These are phyloP conservation scores for Caenorhabditis tropicalis DNA, from an alignment of 1,140 invertebrate species.

Conservation along the genomic window DNA sequence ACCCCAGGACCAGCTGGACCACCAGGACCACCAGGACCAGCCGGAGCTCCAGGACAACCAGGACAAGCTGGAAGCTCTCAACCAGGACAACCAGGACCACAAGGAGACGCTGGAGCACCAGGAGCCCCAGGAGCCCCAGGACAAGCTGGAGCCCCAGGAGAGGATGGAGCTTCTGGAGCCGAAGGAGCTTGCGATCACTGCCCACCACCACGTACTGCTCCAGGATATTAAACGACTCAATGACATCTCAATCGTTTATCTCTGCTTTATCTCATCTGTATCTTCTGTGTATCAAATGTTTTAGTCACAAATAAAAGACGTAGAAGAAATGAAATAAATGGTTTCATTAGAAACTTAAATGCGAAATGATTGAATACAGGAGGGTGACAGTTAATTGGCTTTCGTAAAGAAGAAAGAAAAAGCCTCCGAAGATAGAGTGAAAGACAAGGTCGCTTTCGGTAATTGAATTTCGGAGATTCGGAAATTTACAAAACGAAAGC, in stretches of 20 bases:
- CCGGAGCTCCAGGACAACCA: conserved; percentile 54
- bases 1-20: conserved; percentile 56
- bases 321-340: conserved; percentile 19
- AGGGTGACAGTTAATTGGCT: conserved; percentile 6
- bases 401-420: conserved; percentile 1
- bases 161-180: conserved; percentile 38
- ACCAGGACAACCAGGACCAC: conserved; percentile 56
- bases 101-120: conserved; percentile 63
- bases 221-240: conserved; percentile 51
- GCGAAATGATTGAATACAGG: neutral
- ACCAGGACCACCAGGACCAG: conserved; percentile 56
- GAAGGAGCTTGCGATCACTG: conserved; percentile 55
- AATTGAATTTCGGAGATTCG: conserved; percentile 13
- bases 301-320: neutral
- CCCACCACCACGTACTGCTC: conserved; percentile 54
- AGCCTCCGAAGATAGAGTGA: neutral
- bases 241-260: neutral
- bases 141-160: conserved; percentile 56
- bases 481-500: neutral
- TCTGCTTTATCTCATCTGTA: conserved; percentile 13
- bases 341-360: neutral
- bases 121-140: conserved; percentile 62
- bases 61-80: conserved; percentile 48
- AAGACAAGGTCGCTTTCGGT: neutral
- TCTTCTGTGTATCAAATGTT: neutral